Base-by-base conservation (phyloP, 2,113 vertebrate genomes). In the Morone chrysops region DNA sequence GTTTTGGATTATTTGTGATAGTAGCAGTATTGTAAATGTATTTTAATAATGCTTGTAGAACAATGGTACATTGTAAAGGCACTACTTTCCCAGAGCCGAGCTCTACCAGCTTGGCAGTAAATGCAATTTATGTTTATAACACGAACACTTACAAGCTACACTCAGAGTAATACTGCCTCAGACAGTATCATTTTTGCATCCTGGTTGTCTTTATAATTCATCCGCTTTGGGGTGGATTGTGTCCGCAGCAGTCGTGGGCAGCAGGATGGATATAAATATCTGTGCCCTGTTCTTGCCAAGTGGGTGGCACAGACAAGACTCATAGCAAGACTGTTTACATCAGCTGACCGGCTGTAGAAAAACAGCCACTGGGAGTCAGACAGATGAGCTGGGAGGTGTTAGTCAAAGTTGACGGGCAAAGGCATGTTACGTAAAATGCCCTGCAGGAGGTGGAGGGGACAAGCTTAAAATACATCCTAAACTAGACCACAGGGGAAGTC, bases 231-330 rank as follows among this genome's bases (percentile, higher is more conserved):
- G 63, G 10, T 54, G 77, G 47, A 61, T 54, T 66, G 48, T 54
- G 16, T 78, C 36, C 68, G 20, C 66, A 61, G 61, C 65, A 8
- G 25, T 16, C 43, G 78, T 76, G 83, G 69, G 83, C 72, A 82
- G 86, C 65, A 41, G 67, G 67, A 36, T 25, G 61, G 63, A 85
- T 85, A 85, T 79, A 88, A 89, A 92, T 89, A 90, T 88, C 76
- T 20, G 40, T 47, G 71, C 31, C 56, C 63, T 43, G 74, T 77
- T 66, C 67, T 71, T 86, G 80, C 80, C 74, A 86, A 84, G 86
- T 87, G 81, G 76, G 82, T 84, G 83, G 63, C 74, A 82, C 63
- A 81, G 71, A 82, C 70, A n/a, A 78, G 71, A 77, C 67, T 73
- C 73, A 25, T 75, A 74, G 75, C 47, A 10, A 83, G 78, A 75